Evolutionary conservation across 2,113 vertebrate genomes (phyloP).

Genomic region (Tursiops truncatus): DNA sequence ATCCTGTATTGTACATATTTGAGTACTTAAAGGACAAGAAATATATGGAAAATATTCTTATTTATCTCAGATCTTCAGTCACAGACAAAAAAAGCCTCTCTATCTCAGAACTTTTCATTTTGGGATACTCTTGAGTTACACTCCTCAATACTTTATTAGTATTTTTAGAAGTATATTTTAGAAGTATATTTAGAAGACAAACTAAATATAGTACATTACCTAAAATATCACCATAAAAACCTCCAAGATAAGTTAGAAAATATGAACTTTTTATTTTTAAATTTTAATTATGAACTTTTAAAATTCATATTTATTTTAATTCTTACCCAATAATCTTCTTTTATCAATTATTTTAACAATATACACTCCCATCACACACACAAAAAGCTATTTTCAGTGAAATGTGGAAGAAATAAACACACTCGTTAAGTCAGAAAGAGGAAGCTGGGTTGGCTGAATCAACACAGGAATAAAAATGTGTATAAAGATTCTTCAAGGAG

Average conservation of each 20-base stretch:
- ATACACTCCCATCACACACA: constrained; percentile 52
- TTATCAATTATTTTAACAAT: constrained; percentile 55
- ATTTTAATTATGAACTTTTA: background rate
- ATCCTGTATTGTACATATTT: background rate
- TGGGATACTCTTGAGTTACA: constrained; percentile 21
- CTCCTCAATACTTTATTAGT: background rate
- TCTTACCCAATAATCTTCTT: constrained; percentile 64
- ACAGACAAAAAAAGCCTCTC: background rate
- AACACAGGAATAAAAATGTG: constrained; percentile 78
- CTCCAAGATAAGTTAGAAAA: background rate
- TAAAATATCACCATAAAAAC: constrained; percentile 26
- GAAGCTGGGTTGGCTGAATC: constrained; percentile 78
- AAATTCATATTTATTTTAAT: constrained; percentile 48
- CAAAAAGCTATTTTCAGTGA: constrained; percentile 59
- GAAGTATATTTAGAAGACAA: background rate
- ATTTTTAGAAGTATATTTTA: too few relatives aligned
- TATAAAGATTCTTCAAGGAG: constrained; percentile 79
- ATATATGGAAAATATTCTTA: background rate
- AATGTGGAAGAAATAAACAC: constrained; percentile 72
- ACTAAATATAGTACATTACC: constrained; percentile 3
- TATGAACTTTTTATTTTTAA: background rate
- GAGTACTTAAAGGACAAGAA: constrained; percentile 46
- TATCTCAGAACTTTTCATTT: background rate
- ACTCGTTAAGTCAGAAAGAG: constrained; percentile 66
- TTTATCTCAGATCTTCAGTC: constrained; percentile 33